These are phyloP conservation scores for Caenorhabditis sinica DNA, from an alignment of 2,888 invertebrate species.

Conservation along the genomic window DNA sequence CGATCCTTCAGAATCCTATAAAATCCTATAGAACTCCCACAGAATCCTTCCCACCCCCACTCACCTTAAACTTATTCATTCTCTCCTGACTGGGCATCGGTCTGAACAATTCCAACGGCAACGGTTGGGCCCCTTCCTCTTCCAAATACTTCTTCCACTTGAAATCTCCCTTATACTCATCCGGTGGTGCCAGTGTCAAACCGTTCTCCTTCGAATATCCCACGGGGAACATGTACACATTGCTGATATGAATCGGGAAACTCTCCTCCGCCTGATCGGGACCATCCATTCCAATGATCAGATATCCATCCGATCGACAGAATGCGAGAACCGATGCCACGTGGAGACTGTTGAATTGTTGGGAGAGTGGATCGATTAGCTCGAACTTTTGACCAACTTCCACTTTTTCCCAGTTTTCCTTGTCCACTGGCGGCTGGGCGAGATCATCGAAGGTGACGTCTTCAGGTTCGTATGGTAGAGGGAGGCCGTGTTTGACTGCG, in stretches of 20 bases:
- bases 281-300: conserved; percentile 97
- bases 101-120: conserved; percentile 89
- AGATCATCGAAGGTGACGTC: conserved; percentile 46
- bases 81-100: conserved; percentile 80
- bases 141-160: conserved; percentile 90
- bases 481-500: not conserved
- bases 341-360: conserved; percentile 90
- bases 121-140: conserved; percentile 88
- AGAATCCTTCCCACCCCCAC: not conserved
- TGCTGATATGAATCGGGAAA: conserved; percentile 96
- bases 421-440: not conserved
- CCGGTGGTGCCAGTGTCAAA: conserved; percentile 66
- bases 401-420: conserved; percentile 13
- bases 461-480: conserved; percentile 9
- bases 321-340: conserved; percentile 95
- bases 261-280: conserved; percentile 87
- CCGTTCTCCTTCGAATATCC: conserved; percentile 93
- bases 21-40: no score
- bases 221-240: conserved; percentile 95
- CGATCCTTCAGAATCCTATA: no score
- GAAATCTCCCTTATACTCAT: conserved; percentile 87
- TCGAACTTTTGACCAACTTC: conserved; percentile 95
- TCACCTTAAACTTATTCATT: conserved; percentile 62
- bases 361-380: conserved; percentile 96
- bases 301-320: conserved; percentile 88